phyloP scores from a whole-genome alignment of 2,797 vertebrate species.

The Kryptolebias ocellatus region DNA sequence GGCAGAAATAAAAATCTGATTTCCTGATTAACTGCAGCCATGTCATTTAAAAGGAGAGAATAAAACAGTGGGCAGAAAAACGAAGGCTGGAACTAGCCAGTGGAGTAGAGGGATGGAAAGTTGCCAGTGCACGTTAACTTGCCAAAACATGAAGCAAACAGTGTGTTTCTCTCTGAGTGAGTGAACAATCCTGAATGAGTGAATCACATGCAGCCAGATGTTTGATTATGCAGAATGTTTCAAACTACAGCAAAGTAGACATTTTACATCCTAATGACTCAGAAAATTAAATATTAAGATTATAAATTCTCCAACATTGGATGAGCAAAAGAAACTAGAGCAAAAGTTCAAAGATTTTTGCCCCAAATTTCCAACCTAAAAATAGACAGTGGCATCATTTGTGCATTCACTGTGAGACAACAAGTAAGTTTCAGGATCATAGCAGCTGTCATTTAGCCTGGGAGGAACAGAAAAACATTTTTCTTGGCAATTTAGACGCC shows the following conservation, averaged over 20 bases:
- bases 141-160: conserved; percentile 36
- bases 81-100: conserved; percentile 26
- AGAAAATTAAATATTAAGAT: conserved; percentile 50
- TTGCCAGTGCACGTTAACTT: conserved; percentile 30
- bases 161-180: conserved; percentile 34
- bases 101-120: conserved; percentile 41
- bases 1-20: conserved; percentile 51
- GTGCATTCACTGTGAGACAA: conserved; percentile 20
- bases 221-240: conserved; percentile 44
- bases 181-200: conserved; percentile 14
- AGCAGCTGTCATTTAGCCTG: conserved; percentile 38
- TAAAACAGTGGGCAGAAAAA: conserved; percentile 22
- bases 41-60: conserved; percentile 39
- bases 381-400: conserved; percentile 23
- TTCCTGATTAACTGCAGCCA: conserved; percentile 52
- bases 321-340: conserved; percentile 32
- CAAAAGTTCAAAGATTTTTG: conserved; percentile 44
- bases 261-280: conserved; percentile 37
- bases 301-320: conserved; percentile 19
- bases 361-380: conserved; percentile 44
- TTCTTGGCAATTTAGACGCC: conserved; percentile 34
- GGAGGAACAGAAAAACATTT: conserved; percentile 19
- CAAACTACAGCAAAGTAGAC: conserved; percentile 35
- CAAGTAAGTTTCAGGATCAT: conserved; percentile 8
- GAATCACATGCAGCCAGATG: conserved; percentile 20